Percentiles rank a stretch among this genome's conserved stretches.
Evolutionary conservation across 2,888 invertebrate species (phyloP).

Genomic region (Liopterus haemorrhoidalis): DNA sequence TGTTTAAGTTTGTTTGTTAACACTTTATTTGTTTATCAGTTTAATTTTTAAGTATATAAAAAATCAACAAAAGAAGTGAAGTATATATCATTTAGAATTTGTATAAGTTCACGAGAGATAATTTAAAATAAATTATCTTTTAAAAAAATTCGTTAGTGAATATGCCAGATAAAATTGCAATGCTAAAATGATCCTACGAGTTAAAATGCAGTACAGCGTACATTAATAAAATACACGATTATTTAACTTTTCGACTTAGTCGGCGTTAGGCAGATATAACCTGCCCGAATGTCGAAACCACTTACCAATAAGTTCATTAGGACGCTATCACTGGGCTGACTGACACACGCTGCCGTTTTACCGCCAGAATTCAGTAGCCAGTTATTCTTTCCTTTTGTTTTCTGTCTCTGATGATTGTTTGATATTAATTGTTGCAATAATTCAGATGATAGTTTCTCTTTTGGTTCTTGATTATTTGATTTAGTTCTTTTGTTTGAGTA

Average conservation of each 20-base stretch:
- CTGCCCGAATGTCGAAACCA: slow-evolving; percentile 90
- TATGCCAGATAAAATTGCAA: not conserved
- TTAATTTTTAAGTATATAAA: not conserved
- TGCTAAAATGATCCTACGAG: not conserved
- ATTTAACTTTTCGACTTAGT: slow-evolving; percentile 41
- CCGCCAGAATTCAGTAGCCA: slow-evolving; percentile 42
- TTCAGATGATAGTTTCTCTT: slow-evolving; percentile 48
- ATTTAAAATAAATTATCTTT: not conserved
- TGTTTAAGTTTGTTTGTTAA: not conserved
- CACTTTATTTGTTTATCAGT: not conserved
- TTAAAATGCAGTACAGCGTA: not conserved
- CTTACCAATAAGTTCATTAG: slow-evolving; percentile 92
- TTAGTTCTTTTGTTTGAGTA: slow-evolving; percentile 37
- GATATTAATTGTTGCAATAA: slow-evolving; percentile 57
- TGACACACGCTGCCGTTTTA: slow-evolving; percentile 41
- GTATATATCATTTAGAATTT: not conserved
- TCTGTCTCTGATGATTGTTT: slow-evolving; percentile 40
- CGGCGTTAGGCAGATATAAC: slow-evolving; percentile 80
- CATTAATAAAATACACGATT: slow-evolving; percentile 5
- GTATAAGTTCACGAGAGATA: not conserved
- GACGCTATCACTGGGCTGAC: slow-evolving; percentile 67
- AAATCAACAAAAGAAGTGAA: not conserved
- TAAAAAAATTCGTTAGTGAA: not conserved
- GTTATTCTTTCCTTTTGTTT: slow-evolving; percentile 41
- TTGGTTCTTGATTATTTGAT: slow-evolving; percentile 39